Evolutionary conservation across 2,888 invertebrate genomes (phyloP).

Genomic region (Spodoptera littoralis): DNA sequence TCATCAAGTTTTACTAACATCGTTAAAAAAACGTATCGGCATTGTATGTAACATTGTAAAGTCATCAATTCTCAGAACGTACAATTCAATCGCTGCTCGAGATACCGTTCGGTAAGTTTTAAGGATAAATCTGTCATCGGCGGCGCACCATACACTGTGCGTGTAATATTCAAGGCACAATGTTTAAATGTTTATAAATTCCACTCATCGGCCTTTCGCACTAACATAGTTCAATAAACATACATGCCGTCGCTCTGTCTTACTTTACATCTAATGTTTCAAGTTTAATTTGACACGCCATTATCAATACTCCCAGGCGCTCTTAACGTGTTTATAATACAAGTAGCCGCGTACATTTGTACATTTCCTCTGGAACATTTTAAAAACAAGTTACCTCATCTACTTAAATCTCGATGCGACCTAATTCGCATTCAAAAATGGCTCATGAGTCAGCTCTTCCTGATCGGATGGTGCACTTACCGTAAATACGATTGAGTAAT

Average conservation of each 20-base stretch:
- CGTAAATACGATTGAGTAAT: slow-evolving; percentile 70
- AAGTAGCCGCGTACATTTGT: slow-evolving; percentile 31
- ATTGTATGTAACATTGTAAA: slow-evolving; percentile 34
- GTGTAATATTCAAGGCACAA: slow-evolving; percentile 64
- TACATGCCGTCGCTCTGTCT: slow-evolving; percentile 64
- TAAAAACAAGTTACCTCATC: slow-evolving; percentile 64
- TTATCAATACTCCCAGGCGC: slow-evolving; percentile 34
- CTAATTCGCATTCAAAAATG: slow-evolving; percentile 75
- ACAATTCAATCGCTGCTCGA: slow-evolving; percentile 66
- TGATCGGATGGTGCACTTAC: slow-evolving; percentile 73
- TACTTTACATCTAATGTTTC: slow-evolving; percentile 51
- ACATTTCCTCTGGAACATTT: slow-evolving; percentile 41
- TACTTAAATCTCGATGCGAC: slow-evolving; percentile 72
- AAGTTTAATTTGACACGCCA: slow-evolving; percentile 53
- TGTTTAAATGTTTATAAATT: slow-evolving; percentile 81
- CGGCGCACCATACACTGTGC: slow-evolving; percentile 63
- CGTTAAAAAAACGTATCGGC: slow-evolving; percentile 36
- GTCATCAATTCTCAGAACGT: slow-evolving; percentile 55
- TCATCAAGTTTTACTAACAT: slow-evolving; percentile 15
- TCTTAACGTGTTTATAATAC: slow-evolving; percentile 28
- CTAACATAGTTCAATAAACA: slow-evolving; percentile 77
- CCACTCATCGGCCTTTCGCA: slow-evolving; percentile 76
- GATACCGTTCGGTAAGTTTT: slow-evolving; percentile 62
- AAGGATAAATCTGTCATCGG: slow-evolving; percentile 80
- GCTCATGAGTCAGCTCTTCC: slow-evolving; percentile 75